A percentile compares a stretch with the other conserved stretches of the same genome.
Conservation (phyloP, 2,888 invertebrate genomes). For the Agrilus mali region DNA sequence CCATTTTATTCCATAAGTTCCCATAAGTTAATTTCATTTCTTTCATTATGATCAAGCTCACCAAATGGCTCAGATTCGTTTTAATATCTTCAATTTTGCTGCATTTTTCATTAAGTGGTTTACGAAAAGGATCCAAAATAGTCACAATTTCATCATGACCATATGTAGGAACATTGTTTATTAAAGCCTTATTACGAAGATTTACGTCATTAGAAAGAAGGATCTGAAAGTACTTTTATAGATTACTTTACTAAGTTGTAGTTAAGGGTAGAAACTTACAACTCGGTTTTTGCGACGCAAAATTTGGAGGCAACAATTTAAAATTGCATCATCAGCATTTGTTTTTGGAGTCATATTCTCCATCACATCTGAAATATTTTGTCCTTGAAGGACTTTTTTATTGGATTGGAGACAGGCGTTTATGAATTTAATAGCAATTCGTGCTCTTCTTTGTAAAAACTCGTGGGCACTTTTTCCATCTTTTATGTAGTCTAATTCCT, state of each 20-base stretch:
- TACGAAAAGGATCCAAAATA: constrained; percentile 4
- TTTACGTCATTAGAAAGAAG: constrained; percentile 46
- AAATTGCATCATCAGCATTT: constrained; percentile 45
- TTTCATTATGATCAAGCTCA: constrained; percentile 32
- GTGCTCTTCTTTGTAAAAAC: constrained; percentile 18
- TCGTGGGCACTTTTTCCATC: constrained; percentile 19
- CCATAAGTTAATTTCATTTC: constrained; percentile 47
- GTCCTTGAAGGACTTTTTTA: constrained; percentile 19
- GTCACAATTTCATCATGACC: constrained; percentile 19
- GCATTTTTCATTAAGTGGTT: background rate
- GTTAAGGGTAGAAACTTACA: constrained; percentile 1
- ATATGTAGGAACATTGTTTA: constrained; percentile 34
- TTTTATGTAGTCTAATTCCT: constrained; percentile 46
- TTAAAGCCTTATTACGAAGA: constrained; percentile 41
- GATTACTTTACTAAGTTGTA: constrained; percentile 1
- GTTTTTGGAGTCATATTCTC: constrained; percentile 41
- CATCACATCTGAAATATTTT: constrained; percentile 42
- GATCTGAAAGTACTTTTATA: constrained; percentile 31
- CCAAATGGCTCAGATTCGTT: constrained; percentile 16
- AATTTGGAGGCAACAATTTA: constrained; percentile 45
- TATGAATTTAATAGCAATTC: constrained; percentile 39
- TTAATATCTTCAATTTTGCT: constrained; percentile 14
- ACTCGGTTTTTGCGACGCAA: constrained; percentile 1
- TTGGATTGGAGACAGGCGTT: constrained; percentile 38
- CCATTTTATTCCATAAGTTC: constrained; percentile 39